Percentiles rank a stretch among this genome's conserved stretches.
phyloP scores from a whole-genome alignment of 2,797 vertebrate genomes.

The Peromyscus aztecus region DNA sequence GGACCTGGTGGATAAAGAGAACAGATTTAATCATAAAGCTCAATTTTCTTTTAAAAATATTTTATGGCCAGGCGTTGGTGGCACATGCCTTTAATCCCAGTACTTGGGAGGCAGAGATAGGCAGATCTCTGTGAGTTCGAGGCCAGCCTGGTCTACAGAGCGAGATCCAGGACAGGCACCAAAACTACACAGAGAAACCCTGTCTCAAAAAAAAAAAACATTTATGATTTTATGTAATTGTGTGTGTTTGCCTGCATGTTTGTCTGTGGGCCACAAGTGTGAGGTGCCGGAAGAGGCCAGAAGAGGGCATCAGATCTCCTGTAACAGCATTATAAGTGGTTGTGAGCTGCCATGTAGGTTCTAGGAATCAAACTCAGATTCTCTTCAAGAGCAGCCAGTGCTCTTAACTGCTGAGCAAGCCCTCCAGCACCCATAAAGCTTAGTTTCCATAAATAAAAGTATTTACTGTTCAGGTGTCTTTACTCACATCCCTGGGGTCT shows the following conservation, averaged over 20 bases:
- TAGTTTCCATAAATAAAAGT: not conserved
- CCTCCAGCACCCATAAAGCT: not conserved
- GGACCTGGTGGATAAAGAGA: not conserved
- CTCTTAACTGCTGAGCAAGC: not conserved
- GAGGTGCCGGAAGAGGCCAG: not conserved
- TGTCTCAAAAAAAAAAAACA: too few species aligned
- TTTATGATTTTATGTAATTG: not conserved
- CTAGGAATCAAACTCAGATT: not conserved
- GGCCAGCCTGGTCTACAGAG: too few species aligned
- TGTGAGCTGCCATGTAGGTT: not conserved
- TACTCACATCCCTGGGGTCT: not conserved
- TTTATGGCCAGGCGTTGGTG: too few species aligned
- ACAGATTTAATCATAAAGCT: not conserved
- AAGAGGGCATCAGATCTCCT: not conserved
- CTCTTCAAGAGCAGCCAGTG: not conserved
- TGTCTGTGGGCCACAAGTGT: not conserved
- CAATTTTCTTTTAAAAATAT: not conserved
- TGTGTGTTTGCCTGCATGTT: not conserved
- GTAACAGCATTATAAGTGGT: too few species aligned
- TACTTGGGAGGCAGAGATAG: too few species aligned
- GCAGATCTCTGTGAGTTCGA: too few species aligned
- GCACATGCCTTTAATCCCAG: too few species aligned
- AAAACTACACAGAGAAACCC: too few species aligned
- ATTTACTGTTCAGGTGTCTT: not conserved
- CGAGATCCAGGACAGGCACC: too few species aligned